Evolutionary conservation across 2,113 vertebrate species (phyloP), one percentile per base, ranked within the genome.

Genomic region (Pluvialis apricaria): DNA sequence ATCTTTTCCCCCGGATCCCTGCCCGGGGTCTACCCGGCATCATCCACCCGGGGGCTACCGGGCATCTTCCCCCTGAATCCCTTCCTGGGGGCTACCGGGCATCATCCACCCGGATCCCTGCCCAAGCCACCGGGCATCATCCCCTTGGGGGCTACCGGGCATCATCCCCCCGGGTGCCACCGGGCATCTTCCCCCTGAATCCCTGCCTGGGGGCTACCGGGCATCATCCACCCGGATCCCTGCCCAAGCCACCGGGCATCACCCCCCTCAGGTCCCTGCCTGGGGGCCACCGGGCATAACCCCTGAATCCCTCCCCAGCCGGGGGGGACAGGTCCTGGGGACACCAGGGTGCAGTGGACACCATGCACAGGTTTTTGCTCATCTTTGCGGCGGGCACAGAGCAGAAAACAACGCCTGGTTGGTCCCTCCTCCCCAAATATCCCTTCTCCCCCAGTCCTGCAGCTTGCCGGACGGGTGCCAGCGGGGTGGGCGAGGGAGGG

Each of bases 391-490:
- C 1, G 54, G 22, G 34, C 10, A 20, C 26, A 22, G 40, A 40
- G 36, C 0, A 1, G 45, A 47, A 87, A 79, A 18, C 51, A 44
- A 6, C 0, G 0, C 29, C 58, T 19, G 44, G 2, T 20, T 71
- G 14, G 36, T 79, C 20, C 13, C 21, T 25, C 5, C 31, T 38
- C 14, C 40, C 15, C 40, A 44, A 25, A 68, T 54, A 51, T 40
- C n/a, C 52, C 34, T 66, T 31, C 28, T 54, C 6, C 4, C 1
- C 7, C 1, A 0, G 1, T 5, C 19, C 21, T 68, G 32, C 80
- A 55, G 15, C 44, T 45, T 24, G 47, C 34, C 1, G 1, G 5
- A 2, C 25, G 72, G 55, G 49, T 70, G 68, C 40, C 24, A 28
- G 18, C 0, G 2, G 32, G 31, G 20, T 1, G 5, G n/a, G 14